Evolutionary conservation across 2,797 vertebrate species (phyloP), one percentile per base, ranked within the genome.

Genomic region (Discoglossus pictus): DNA sequence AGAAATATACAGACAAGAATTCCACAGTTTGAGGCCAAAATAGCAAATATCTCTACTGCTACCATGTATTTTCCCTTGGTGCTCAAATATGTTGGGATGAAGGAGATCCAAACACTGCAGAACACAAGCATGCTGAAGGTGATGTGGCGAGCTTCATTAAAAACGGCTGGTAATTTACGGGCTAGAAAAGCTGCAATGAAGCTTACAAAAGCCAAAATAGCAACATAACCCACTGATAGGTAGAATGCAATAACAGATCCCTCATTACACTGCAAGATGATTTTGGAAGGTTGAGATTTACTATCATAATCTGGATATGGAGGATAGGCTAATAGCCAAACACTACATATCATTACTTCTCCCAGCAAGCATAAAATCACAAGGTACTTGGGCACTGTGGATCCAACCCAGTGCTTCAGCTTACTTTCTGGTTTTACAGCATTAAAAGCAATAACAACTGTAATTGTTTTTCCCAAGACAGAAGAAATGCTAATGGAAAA

Each of bases 21-120:
- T 35, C 81, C 83, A 52, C 80, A 83, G 11, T 79, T 73, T 13
- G 87, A 90, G 0, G 86, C 83, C 36, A 88, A 75, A 64, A 89
- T 87, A 2, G 88, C 87, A 78, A 90, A 90, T 17, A 85, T 74
- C 50, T 90, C 85, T 1, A 88, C 83, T 36, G 87, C 82, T 16
- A 87, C 83, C 2, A 78, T 83, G 31, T 86, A 88, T 65, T 88
- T 89, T 18, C 86, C 86, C 35, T 78, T 73, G 16, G 87, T 82
- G 73, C 88, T 88, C 16, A 87, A 59, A 38, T 90, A 90, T 31
- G 85, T 85, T 16, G 88, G 87, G 16, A 89, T 84, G 61, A 89
- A 90, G 2, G 55, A 21, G 2, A 47, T 13, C 44, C 44, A 47
- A 3, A 47, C 44, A 47, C 44, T 47, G 18, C 18, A 23, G 44